phyloP scores from a whole-genome alignment of 2,113 vertebrate species.

The Amia ocellicauda region DNA sequence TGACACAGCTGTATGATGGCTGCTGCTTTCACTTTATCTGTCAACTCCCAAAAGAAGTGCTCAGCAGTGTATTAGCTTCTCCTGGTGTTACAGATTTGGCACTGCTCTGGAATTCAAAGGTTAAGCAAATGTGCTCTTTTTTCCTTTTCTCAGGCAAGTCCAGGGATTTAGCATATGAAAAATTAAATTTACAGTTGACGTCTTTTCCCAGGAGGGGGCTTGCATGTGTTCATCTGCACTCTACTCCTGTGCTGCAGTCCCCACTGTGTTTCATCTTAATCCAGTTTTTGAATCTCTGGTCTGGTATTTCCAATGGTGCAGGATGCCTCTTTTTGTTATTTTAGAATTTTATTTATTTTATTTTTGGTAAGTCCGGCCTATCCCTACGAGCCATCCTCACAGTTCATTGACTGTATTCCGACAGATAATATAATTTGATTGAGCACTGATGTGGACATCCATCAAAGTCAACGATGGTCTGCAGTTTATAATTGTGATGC shows the following conservation, averaged over 20 bases:
- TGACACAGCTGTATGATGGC: no score
- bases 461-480: no score
- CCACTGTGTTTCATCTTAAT: constrained; percentile 17
- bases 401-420: background rate
- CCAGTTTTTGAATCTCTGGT: constrained; percentile 32
- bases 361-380: no score
- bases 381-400: background rate
- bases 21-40: background rate
- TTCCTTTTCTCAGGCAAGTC: constrained; percentile 46
- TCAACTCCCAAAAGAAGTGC: background rate
- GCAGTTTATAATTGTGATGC: no score
- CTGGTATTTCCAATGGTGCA: constrained; percentile 54
- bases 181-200: constrained; percentile 30
- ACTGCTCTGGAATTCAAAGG: constrained; percentile 3
- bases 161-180: constrained; percentile 40
- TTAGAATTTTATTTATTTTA: no score
- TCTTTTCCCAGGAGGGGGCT: constrained; percentile 43
- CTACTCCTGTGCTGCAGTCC: background rate
- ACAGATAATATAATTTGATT: constrained; percentile 9
- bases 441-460: no score
- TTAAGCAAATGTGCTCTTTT: constrained; percentile 1
- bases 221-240: constrained; percentile 10
- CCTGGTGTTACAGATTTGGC: background rate
- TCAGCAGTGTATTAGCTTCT: background rate
- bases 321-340: constrained; percentile 37